Base-by-base conservation (phyloP, 64 coral and sea anemone species). In the Montipora sp. region DNA sequence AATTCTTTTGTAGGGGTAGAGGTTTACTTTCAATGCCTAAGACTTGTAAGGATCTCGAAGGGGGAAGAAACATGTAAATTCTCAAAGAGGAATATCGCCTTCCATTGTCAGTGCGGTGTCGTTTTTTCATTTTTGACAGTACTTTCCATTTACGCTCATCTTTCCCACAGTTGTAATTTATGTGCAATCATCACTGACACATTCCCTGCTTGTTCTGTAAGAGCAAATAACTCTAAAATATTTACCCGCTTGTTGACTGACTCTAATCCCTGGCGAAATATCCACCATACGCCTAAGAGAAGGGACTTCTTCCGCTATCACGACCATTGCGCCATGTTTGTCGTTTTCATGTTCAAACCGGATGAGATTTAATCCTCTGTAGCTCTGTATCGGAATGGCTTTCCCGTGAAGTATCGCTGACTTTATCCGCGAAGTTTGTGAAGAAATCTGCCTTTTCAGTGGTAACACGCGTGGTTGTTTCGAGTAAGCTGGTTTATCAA, bases 371-470 rank as follows among this genome's bases (percentile, higher is more conserved):
- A 84, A 5, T 3, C 59, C 59, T 84, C 60, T 85, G 65, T 85
- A 85, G 47, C 82, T 85, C 65, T 71, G 82, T 85, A 85, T 71
- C 9, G 65, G 63, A 22, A 65, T 85, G 19, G 82, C 65, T 71
- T 72, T 84, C 8, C 81, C 81, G 6, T 84, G 59, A 19, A 84
- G 60, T 67, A 84, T 84, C 5, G 81, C 60, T 2, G 81, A 71
- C 27, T 71, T 85, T 70, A 85, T 71, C 18, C 82, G 65, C 7
- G 82, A 46, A 50, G 19, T 71, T 68, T 71, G 61, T 20, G 44
- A 71, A 48, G 82, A 36, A 36, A 36, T 70, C 19, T 8, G 46
- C 10, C 6, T 7, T 4, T 22, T 12, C 1, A 9, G 45, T 47
- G 15, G 18, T 3, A n/a, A 20, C 45, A 16, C 18, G 22, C 27